Evolutionary conservation across 2,888 invertebrate species (phyloP), one percentile per base, ranked within the genome.

Genomic region (Cosmia trapezina): DNA sequence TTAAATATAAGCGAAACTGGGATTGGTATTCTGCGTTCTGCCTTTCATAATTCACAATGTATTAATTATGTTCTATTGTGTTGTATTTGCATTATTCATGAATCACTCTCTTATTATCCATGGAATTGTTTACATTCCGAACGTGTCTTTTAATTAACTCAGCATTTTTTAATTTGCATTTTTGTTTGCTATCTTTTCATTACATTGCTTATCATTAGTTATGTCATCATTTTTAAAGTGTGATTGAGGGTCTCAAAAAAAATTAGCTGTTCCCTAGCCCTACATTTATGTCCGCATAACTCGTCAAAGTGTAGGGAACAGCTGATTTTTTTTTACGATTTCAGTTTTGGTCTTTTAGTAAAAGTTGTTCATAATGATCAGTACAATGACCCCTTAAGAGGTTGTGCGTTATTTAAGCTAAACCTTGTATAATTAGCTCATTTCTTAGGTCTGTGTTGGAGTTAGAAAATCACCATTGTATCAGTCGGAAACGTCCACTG

Each of bases 51-150:
- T 80, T 57, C 51, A 73, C 49, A 80, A 73, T 11, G 53, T 59
- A 80, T 80, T 63, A 76, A 80, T 80, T 63, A 76, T 62, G 51
- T 61, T 56, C n/a, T 75, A 76, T 76, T 61, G n/a, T n/a, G n/a
- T n/a, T n/a, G n/a, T 33, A 61, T 76, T 76, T 64, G 9, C 14
- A 47, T 51, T 80, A 45, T 57, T 62, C n/a, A 19, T 56, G 0
- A 41, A 14, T 43, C 9, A 43, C 47, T 51, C 2, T 72, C 14
- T 78, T 41, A 61, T 45, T 70, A 60, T 12, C 14, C 7, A 45
- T 62, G 76, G 76, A 77, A 77, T 81, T 37, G 51, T 45, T 45
- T n/a, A 63, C 61, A 76, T 77, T 81, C 81, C 56, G 12, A 22
- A 22, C 3, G 7, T 47, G n/a, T 57, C 4, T 49, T 72, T 45